Evolutionary conservation across 2,888 invertebrate species (phyloP), one percentile per base, ranked within the genome.

Genomic region (Cinara cedri): DNA sequence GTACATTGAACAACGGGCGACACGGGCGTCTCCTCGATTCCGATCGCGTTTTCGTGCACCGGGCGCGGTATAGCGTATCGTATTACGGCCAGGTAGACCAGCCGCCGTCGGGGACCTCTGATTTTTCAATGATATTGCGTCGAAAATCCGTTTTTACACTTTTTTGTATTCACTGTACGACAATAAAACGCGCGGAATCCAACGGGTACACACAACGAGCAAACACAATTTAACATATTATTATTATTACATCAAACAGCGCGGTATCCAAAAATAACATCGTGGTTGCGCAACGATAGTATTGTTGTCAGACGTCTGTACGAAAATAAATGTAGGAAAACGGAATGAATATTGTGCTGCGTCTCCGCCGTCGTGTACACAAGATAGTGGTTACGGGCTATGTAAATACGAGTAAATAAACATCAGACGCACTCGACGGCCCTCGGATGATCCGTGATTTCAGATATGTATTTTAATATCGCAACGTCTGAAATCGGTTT

Each of bases 1-100:
- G 16, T 26, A 26, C 19, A n/a, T n/a, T n/a, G 11, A 57, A 57
- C 55, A 55, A n/a, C n/a, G n/a, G 71, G 55, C 55, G 71, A n/a
- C 34, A 54, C 44, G 44, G 55, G 44, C 55, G 44, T 55, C 42
- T 55, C 34, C 34, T 34, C 34, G 34, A 34, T 34, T 34, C 6
- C n/a, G n/a, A 55, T 71, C 55, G 55, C 16, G 44, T 57, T 55
- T 26, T 24, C 24, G 60, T 26, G n/a, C n/a, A n/a, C n/a, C n/a
- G n/a, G n/a, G n/a, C n/a, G n/a, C n/a, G n/a, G n/a, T n/a, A n/a
- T n/a, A n/a, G n/a, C n/a, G n/a, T n/a, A n/a, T n/a, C n/a, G n/a
- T n/a, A n/a, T n/a, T n/a, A n/a, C n/a, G 19, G 24, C 24, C 42
- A 16, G 16, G 24, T 4, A 11, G 3, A 51, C 13, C 68, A 34